Conservation (phyloP, 2,113 vertebrate species). For the Embiotoca jacksoni region DNA sequence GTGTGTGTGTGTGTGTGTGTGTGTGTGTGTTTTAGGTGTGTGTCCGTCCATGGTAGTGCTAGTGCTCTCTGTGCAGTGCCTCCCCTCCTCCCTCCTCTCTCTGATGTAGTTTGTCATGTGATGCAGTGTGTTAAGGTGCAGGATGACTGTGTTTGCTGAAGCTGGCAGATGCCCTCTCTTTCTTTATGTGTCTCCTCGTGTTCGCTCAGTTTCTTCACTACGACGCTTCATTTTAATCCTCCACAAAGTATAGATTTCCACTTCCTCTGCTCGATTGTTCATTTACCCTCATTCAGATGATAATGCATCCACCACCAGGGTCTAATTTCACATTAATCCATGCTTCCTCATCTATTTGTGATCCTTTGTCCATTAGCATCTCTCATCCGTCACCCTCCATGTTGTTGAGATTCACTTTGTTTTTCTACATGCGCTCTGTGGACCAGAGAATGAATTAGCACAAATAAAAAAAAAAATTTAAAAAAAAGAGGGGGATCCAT, state of each 20-base stretch:
- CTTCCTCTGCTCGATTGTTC: conserved; percentile 68
- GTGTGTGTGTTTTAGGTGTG: conserved; percentile 61
- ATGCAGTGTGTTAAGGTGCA: conserved; percentile 68
- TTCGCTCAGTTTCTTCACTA: conserved; percentile 60
- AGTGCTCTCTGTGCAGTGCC: conserved; percentile 80
- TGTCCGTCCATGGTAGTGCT: conserved; percentile 74
- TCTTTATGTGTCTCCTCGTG: conserved; percentile 10
- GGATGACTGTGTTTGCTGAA: conserved; percentile 68
- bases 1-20: conserved; percentile 43
- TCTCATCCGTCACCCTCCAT: conserved; percentile 48
- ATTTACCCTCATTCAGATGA: conserved; percentile 72
- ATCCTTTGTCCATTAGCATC: conserved; percentile 68
- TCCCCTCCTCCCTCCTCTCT: conserved; percentile 52
- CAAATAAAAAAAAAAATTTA: conserved; percentile 34
- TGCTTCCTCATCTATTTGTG: conserved; percentile 61
- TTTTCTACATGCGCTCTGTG: conserved; percentile 61
- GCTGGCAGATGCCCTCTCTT: conserved; percentile 70
- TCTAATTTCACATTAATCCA: conserved; percentile 73
- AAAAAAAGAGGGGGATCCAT: conserved; percentile 25
- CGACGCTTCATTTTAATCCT: conserved; percentile 63
- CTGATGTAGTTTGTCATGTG: conserved; percentile 77
- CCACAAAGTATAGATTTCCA: conserved; percentile 75
- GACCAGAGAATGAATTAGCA: conserved; percentile 71
- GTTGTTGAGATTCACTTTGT: conserved; percentile 41
- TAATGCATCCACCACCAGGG: conserved; percentile 59